Evolutionary conservation across 92 coral and sea anemone genomes (phyloP).

Genomic region (Paramuricea clavata): DNA sequence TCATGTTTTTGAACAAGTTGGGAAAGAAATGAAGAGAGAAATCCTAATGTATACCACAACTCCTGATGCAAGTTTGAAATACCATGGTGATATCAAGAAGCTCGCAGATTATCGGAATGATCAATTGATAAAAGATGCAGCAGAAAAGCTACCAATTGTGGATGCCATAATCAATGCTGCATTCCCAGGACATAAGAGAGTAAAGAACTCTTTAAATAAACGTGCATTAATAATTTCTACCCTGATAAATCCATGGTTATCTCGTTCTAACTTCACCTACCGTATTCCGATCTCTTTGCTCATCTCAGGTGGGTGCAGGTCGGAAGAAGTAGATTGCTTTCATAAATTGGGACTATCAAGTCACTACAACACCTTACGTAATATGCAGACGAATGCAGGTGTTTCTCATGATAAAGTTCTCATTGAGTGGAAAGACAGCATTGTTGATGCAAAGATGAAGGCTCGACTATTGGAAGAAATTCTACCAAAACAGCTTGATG

Average conservation of each 20-base stretch:
- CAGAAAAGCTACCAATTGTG: constrained; percentile 18
- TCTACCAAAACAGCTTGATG: constrained; percentile 29
- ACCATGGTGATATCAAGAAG: constrained; percentile 45
- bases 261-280: constrained; percentile 21
- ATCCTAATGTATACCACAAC: constrained; percentile 49
- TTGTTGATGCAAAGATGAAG: neutral
- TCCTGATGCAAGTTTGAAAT: constrained; percentile 30
- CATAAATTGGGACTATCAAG: too few relatives aligned
- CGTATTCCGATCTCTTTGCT: constrained; percentile 40
- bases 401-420: neutral
- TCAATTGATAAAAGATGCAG: constrained; percentile 22
- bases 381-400: constrained; percentile 50
- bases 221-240: neutral
- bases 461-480: constrained; percentile 32
- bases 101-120: constrained; percentile 52
- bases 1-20: constrained; percentile 47
- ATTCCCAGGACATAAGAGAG: constrained; percentile 29
- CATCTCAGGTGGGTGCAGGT: constrained; percentile 51
- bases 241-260: too few relatives aligned
- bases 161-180: constrained; percentile 31
- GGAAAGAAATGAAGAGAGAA: constrained; percentile 46
- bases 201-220: constrained; percentile 22
- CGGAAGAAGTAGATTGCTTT: constrained; percentile 35
- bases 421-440: constrained; percentile 28
- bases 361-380: constrained; percentile 54